Evolutionary conservation across 2,113 vertebrate species (phyloP), one percentile per base, ranked within the genome.

Genomic region (Mellivora capensis): DNA sequence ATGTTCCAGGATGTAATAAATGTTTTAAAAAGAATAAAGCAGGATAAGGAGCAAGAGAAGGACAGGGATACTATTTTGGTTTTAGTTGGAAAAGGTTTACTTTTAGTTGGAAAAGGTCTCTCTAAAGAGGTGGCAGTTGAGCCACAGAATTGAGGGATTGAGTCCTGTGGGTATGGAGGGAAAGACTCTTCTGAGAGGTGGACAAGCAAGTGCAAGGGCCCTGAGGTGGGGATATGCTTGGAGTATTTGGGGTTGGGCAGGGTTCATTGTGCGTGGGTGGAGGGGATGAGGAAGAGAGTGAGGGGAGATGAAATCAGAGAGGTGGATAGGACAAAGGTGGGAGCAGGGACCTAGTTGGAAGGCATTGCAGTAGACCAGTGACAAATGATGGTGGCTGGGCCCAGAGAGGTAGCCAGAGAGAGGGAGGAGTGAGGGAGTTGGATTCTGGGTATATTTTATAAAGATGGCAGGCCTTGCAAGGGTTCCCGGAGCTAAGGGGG

Each of bases 301-400:
- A 71, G 27, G 17, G 31, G 23, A 34, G 20, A 4, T 80, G 62
- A 37, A n/a, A 54, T 71, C 23, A 12, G 83, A n/a, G 52, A 71
- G 91, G 23, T 18, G 23, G 81, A 44, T 2, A 7, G 44, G 39
- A n/a, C 11, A 25, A 7, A 7, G 31, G 12, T 25, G 47, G 57
- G 44, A 2, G 27, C 21, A 4, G 9, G 13, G 15, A 5, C 37
- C n/a, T 37, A 14, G 12, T 34, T 23, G 23, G n/a, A 39, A 49
- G 52, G 2, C 7, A 6, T 0, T 12, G 7, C 2, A 4, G 17
- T 10, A 4, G 44, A 25, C 8, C 64, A 82, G 17, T 34, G 42
- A 0, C 18, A n/a, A 59, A 3, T 0, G 23, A 5, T 11, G 3
- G 27, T 23, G 8, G n/a, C 61, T 11, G 12, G 69, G 34, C 25